Conservation (phyloP, 2,113 vertebrate genomes). For the Silurus meridionalis region DNA sequence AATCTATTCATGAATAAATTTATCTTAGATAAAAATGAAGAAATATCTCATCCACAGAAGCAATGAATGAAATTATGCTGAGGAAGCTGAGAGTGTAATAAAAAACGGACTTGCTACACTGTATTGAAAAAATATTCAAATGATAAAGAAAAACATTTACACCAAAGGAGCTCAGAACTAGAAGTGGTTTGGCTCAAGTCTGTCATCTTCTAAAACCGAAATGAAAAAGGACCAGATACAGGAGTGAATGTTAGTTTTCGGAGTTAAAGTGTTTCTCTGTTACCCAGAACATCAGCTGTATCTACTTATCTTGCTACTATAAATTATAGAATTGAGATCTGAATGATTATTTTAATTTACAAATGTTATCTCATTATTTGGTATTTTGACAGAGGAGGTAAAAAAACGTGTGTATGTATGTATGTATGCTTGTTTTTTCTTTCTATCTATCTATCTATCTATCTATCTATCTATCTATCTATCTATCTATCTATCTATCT, state of each 20-base stretch:
- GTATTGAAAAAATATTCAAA: constrained; percentile 34
- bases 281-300: not conserved
- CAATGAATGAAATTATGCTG: not conserved
- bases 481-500: not conserved
- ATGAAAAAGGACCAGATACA: not conserved
- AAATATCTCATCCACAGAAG: not conserved
- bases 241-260: constrained; percentile 14
- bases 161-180: not conserved
- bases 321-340: not conserved
- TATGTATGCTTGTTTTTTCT: too few relatives aligned
- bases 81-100: constrained; percentile 6
- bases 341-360: not conserved
- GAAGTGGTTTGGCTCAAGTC: not conserved
- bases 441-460: too few relatives aligned
- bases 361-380: not conserved
- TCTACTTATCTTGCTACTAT: not conserved
- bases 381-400: not conserved
- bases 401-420: too few relatives aligned
- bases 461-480: too few relatives aligned
- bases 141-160: not conserved
- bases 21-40: not conserved
- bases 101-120: not conserved
- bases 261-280: not conserved
- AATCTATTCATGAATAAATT: constrained; percentile 21
- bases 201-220: not conserved